These are phyloP conservation scores for Cylas formicarius DNA, from an alignment of 1,140 invertebrate species.

Conservation along the genomic window DNA sequence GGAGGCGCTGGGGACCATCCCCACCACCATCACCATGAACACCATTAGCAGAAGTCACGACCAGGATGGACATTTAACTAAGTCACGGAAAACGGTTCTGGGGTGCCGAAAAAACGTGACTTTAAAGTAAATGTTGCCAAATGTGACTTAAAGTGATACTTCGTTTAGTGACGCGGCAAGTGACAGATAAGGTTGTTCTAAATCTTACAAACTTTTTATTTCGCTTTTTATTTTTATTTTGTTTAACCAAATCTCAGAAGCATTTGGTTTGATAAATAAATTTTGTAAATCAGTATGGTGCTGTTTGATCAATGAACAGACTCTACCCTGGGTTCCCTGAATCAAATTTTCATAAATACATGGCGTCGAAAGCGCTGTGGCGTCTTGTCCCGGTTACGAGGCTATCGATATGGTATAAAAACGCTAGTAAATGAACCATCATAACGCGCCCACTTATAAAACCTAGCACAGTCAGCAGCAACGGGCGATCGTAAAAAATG, in stretches of 20 bases:
- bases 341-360: constrained; percentile 17
- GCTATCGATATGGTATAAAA: constrained; percentile 35
- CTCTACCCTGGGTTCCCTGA: neutral
- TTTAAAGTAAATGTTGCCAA: neutral
- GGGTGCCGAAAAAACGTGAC: neutral
- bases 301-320: neutral
- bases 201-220: neutral
- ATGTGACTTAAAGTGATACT: neutral
- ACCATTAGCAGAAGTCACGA: constrained; percentile 10
- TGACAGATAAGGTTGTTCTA: neutral
- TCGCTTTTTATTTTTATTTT: neutral
- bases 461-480: constrained; percentile 25
- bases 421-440: constrained; percentile 34
- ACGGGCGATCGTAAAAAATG: constrained; percentile 19
- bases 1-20: constrained; percentile 14
- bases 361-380: constrained; percentile 23
- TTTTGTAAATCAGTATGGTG: constrained; percentile 1
- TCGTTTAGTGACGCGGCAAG: neutral
- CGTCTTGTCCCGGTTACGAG: constrained; percentile 17
- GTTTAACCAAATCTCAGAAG: neutral
- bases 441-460: constrained; percentile 33
- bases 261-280: neutral
- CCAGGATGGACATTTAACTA: neutral
- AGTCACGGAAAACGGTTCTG: neutral
- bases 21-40: constrained; percentile 15